phyloP scores from a whole-genome alignment of 92 coral and sea anemone species.

The Blastomussa wellsi region DNA sequence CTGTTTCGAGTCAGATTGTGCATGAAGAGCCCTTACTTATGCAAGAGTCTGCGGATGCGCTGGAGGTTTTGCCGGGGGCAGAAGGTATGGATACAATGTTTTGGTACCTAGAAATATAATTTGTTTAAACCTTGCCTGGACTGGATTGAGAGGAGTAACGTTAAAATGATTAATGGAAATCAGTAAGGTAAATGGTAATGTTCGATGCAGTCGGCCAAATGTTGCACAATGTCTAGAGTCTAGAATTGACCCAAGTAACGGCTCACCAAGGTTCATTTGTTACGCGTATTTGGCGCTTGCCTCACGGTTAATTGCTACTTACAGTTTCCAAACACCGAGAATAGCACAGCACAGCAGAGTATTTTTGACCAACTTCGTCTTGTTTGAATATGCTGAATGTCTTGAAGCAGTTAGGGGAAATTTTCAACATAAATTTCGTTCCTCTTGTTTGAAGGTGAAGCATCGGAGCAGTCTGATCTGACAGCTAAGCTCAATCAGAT shows the following conservation, averaged over 20 bases:
- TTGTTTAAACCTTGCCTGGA: too few species aligned
- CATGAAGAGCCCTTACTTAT: conserved; percentile 77
- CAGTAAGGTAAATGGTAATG: too few species aligned
- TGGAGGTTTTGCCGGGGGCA: conserved; percentile 72
- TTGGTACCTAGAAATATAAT: too few species aligned
- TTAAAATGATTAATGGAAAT: too few species aligned
- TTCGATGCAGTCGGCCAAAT: background rate
- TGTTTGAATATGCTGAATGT: too few species aligned
- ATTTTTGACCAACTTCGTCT: too few species aligned
- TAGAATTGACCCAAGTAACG: background rate
- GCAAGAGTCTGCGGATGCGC: conserved; percentile 59
- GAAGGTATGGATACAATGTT: conserved; percentile 47
- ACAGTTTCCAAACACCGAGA: too few species aligned
- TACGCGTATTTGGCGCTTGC: too few species aligned
- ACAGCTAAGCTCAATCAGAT: conserved; percentile 69
- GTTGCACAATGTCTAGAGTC: background rate
- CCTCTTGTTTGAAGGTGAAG: conserved; percentile 12
- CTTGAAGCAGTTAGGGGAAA: background rate
- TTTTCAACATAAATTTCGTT: background rate
- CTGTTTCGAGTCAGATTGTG: conserved; percentile 60
- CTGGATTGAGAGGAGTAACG: too few species aligned
- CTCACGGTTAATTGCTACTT: too few species aligned
- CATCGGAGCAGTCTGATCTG: conserved; percentile 50
- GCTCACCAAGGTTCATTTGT: background rate
- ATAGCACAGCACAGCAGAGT: too few species aligned